Base-by-base conservation (phyloP, 2,888 invertebrate species). In the Falcaria lacertinaria region DNA sequence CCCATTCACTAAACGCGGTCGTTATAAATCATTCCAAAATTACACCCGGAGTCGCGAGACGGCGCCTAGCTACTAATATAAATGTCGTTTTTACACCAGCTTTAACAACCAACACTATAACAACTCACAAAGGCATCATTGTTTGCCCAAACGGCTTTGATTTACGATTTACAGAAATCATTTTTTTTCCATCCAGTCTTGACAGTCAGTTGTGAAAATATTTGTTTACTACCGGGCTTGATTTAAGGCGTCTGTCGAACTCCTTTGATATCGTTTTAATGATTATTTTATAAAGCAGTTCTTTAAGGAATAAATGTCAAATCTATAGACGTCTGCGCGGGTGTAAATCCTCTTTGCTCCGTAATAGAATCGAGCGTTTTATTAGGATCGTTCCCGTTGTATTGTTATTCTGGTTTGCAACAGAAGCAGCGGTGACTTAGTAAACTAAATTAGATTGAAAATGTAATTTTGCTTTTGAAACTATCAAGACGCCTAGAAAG, bases 41-140 rank as follows among this genome's bases (percentile, higher is more conserved):
- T 77, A 77, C 73, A 66, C 62, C 64, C 59, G 52, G 64, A 69
- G 11, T 28, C 64, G 67, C 75, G 73, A 72, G 69, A 61, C 64
- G 62, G 65, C 66, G 68, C 64, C 28, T 28, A 28, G 28, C 11
- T 28, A 22, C 22, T 2, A 70, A 71, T 62, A 58, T 56, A 65
- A 60, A 64, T 65, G 57, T 65, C 42, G 34, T 16, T 41, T 45
- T 51, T 46, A 51, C 47, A 50, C 43, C 45, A 73, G 74, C 22
- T 84, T 87, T 89, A 81, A 89, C 80, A 76, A 77, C 81, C 77
- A 81, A 83, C 86, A 78, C 73, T 70, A 80, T 89, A 11, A 28
- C 28, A 11, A 11, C 28, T 28, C 87, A 89, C 89, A 89, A 89
- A 88, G 87, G 80, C 72, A 71, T 77, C 76, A 76, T 80, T 89